A percentile compares a stretch with the other conserved stretches of the same genome.
Evolutionary conservation across 2,113 vertebrate species (phyloP).

Genomic region (Erythrocebus patas): DNA sequence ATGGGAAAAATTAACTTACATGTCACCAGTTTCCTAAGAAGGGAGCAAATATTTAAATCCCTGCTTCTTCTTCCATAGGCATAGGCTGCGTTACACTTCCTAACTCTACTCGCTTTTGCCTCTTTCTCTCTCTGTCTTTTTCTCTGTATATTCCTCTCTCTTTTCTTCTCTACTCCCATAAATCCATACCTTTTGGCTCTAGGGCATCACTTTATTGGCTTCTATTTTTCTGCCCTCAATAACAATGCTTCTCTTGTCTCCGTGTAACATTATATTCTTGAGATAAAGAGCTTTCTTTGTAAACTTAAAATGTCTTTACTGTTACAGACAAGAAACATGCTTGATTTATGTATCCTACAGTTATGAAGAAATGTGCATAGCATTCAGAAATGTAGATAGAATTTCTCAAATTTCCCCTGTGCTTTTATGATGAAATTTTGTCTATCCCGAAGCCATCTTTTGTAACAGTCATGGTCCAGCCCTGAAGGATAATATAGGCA

Average conservation of each 20-base stretch:
- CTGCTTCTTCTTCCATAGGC: not conserved
- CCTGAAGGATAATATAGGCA: not conserved
- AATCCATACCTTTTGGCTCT: not conserved
- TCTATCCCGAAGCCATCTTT: not conserved
- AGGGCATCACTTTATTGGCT: not conserved
- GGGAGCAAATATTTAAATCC: not conserved
- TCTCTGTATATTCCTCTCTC: not conserved
- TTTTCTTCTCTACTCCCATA: not conserved
- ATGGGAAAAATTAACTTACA: not conserved
- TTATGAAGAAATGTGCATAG: not conserved
- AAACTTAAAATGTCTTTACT: conserved; percentile 26
- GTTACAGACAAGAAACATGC: not conserved
- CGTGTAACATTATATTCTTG: not conserved
- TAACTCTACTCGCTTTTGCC: not conserved
- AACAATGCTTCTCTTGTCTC: not conserved
- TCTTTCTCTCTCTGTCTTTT: not conserved
- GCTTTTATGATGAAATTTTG: not conserved
- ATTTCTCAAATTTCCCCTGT: not conserved
- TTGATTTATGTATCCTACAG: not conserved
- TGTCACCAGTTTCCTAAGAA: not conserved
- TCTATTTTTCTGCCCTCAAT: not conserved
- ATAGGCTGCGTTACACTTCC: not conserved
- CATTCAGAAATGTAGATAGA: not conserved
- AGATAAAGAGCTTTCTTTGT: not conserved
- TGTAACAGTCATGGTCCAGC: not conserved